These are phyloP conservation scores for Timema podura DNA, from an alignment of 2,888 invertebrate species.

Conservation along the genomic window DNA sequence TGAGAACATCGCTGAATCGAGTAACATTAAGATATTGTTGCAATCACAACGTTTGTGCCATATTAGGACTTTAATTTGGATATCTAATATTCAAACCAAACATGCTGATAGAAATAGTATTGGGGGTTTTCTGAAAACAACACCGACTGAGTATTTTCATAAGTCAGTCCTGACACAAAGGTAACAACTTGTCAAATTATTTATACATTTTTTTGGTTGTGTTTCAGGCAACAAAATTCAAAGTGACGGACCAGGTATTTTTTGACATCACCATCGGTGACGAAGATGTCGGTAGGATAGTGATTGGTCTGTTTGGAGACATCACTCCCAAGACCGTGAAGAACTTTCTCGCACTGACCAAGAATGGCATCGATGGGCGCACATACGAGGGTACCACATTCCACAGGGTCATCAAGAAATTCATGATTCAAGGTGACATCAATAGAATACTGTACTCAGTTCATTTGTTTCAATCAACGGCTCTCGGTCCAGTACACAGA, in stretches of 20 bases:
- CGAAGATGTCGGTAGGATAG: conserved; percentile 68
- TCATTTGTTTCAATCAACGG: background rate
- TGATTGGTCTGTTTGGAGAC: conserved; percentile 86
- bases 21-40: too few relatives aligned
- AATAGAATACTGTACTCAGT: background rate
- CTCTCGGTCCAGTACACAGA: too few relatives aligned
- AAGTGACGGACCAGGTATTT: conserved; percentile 76
- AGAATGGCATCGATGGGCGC: conserved; percentile 68
- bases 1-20: too few relatives aligned
- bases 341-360: conserved; percentile 80
- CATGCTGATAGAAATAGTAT: too few relatives aligned
- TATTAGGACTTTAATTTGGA: too few relatives aligned
- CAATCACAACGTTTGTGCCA: too few relatives aligned
- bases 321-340: conserved; percentile 78
- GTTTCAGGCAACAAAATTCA: conserved; percentile 56
- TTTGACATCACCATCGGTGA: conserved; percentile 75
- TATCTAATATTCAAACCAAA: too few relatives aligned
- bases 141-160: too few relatives aligned
- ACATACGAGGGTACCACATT: conserved; percentile 76
- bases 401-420: conserved; percentile 81
- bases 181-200: too few relatives aligned
- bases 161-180: too few relatives aligned
- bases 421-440: conserved; percentile 82
- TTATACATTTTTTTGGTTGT: conserved; percentile 35
- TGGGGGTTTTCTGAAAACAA: too few relatives aligned